Conservation (phyloP, 1,140 invertebrate genomes). For the Scaptomyza montana region DNA sequence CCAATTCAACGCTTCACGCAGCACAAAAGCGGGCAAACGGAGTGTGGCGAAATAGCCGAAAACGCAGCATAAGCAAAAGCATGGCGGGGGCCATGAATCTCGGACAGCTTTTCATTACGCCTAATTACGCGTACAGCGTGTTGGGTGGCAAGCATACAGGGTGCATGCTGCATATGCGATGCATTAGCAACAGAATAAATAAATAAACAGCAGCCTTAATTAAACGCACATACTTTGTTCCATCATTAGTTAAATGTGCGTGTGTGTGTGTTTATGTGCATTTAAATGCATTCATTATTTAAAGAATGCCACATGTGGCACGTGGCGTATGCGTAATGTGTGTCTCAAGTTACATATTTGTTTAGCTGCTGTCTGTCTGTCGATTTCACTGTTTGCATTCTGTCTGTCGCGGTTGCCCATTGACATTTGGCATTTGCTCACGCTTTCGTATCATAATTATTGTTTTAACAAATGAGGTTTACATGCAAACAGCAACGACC, state of each 20-base stretch:
- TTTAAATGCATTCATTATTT: constrained; percentile 18
- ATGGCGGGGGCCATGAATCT: constrained; percentile 35
- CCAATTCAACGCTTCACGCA: constrained; percentile 31
- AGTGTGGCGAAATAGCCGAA: neutral
- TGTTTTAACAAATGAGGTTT: constrained; percentile 37
- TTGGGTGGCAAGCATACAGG: neutral
- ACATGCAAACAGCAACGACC: constrained; percentile 38
- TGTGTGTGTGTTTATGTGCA: constrained; percentile 1
- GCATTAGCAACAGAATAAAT: constrained; percentile 52
- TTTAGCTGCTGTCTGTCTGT: constrained; percentile 16
- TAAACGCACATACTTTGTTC: constrained; percentile 5
- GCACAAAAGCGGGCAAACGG: neutral
- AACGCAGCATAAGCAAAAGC: constrained; percentile 35
- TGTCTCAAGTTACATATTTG: constrained; percentile 4
- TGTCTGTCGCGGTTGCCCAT: neutral
- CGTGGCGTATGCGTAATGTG: constrained; percentile 37
- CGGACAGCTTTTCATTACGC: constrained; percentile 56
- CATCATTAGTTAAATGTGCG: constrained; percentile 22
- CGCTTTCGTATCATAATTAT: constrained; percentile 23
- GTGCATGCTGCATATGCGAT: constrained; percentile 15
- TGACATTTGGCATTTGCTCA: constrained; percentile 12
- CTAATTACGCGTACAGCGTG: constrained; percentile 40
- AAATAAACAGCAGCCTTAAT: constrained; percentile 54
- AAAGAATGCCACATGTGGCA: constrained; percentile 10
- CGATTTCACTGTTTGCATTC: neutral